phyloP scores from a whole-genome alignment of 2,113 vertebrate species.

The Platysteira castanea region DNA sequence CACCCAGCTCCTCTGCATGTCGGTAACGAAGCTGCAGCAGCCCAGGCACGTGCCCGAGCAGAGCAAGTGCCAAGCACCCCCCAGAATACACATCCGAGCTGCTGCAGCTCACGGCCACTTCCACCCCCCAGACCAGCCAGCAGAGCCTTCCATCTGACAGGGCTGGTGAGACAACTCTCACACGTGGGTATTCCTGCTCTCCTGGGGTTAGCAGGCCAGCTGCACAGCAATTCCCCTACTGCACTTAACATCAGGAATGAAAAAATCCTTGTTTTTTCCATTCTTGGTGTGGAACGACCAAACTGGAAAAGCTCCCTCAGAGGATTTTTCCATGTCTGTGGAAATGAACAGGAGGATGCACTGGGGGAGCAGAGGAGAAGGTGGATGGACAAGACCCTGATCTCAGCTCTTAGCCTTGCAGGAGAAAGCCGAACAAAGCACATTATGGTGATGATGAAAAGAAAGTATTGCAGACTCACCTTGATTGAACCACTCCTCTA shows the following conservation, averaged over 20 bases:
- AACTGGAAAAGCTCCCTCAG: neutral
- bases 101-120: neutral
- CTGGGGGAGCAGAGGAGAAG: neutral
- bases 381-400: neutral
- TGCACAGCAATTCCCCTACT: neutral
- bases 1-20: neutral
- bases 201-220: neutral
- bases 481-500: conserved; percentile 99
- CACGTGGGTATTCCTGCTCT: neutral
- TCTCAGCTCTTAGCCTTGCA: neutral
- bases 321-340: neutral
- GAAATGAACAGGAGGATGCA: neutral
- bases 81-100: neutral
- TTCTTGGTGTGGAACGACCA: neutral
- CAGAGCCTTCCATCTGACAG: fast-evolving
- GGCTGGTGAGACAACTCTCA: neutral
- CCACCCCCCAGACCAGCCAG: neutral
- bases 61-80: neutral
- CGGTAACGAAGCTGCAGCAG: neutral
- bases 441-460: conserved; percentile 22
- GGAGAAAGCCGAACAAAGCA: neutral
- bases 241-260: neutral
- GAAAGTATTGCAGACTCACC: conserved; percentile 81
- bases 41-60: neutral
- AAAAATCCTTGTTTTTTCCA: neutral